Evolutionary conservation across 1,140 invertebrate species (phyloP).

Genomic region (Rhizoglyphus robini): DNA sequence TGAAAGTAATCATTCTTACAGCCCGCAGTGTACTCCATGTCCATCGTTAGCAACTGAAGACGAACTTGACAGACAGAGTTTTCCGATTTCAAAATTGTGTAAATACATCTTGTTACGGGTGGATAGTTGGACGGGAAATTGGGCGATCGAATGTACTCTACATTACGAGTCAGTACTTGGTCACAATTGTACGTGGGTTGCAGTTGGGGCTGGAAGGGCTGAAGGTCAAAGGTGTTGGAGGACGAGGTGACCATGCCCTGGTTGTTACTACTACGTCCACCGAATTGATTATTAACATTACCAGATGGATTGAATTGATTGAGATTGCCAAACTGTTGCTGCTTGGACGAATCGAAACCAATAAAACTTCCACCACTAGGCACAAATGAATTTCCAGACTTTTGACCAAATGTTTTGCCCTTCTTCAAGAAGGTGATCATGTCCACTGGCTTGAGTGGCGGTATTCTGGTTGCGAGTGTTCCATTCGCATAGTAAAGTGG

Average conservation of each 20-base stretch:
- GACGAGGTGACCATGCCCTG: neutral
- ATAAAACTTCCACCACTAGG: neutral
- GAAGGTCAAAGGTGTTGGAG: too few relatives aligned
- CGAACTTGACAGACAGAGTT: slow-evolving; percentile 22
- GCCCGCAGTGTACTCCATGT: slow-evolving; percentile 22
- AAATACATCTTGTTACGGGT: slow-evolving; percentile 21
- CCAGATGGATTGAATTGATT: too few relatives aligned
- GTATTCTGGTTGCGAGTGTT: neutral
- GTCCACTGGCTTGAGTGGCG: slow-evolving; percentile 10
- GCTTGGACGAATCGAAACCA: too few relatives aligned
- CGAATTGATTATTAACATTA: too few relatives aligned
- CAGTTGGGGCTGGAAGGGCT: neutral
- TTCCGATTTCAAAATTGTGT: slow-evolving; percentile 20
- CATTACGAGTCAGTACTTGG: slow-evolving; percentile 17
- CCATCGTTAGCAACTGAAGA: slow-evolving; percentile 25
- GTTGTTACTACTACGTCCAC: too few relatives aligned
- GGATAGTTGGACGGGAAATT: slow-evolving; percentile 25
- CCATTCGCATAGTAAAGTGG: slow-evolving; percentile 9
- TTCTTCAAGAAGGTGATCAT: slow-evolving; percentile 10
- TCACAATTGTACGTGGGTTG: slow-evolving; percentile 22
- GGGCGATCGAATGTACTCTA: slow-evolving; percentile 22
- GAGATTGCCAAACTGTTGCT: too few relatives aligned
- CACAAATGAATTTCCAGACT: neutral
- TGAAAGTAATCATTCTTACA: slow-evolving; percentile 25
- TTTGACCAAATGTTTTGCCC: slow-evolving; percentile 7